A percentile compares a stretch with the other conserved stretches of the same genome.
Conservation (phyloP, 2,113 vertebrate genomes). For the Cavia porcellus region DNA sequence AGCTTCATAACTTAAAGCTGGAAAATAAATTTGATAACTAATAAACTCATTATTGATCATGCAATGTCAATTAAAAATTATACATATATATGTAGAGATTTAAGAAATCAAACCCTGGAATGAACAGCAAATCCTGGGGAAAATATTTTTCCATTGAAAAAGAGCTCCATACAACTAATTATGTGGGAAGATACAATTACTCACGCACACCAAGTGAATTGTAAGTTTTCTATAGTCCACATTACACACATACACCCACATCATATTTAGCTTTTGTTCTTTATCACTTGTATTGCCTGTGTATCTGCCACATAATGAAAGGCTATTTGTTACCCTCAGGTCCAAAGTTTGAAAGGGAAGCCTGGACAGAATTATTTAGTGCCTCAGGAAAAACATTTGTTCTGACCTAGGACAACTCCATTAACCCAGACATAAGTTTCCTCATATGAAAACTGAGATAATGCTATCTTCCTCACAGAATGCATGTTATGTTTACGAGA, state of each 20-base stretch:
- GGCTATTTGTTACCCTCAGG: background rate
- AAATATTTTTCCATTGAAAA: conserved; percentile 58
- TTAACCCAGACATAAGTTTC: conserved; percentile 32
- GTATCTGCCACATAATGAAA: conserved; percentile 21
- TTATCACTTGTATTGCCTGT: conserved; percentile 36
- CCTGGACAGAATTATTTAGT: background rate
- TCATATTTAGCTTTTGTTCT: conserved; percentile 38
- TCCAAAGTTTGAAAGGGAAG: conserved; percentile 42
- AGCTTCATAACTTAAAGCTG: conserved; percentile 35
- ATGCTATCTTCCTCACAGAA: conserved; percentile 1
- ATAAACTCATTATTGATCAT: conserved; percentile 25
- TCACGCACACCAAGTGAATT: conserved; percentile 63
- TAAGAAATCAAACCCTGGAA: conserved; percentile 61
- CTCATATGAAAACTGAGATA: conserved; percentile 9
- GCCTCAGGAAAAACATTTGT: conserved; percentile 39
- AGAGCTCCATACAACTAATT: conserved; percentile 37
- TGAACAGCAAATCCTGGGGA: background rate
- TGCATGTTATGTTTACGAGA: conserved; percentile 26
- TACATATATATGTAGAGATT: background rate
- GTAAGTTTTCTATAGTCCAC: conserved; percentile 30
- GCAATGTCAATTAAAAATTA: conserved; percentile 13
- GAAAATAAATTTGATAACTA: conserved; percentile 61
- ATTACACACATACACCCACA: conserved; percentile 57
- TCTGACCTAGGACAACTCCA: background rate
- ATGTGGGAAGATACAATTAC: conserved; percentile 60